Conservation (phyloP, 2,888 invertebrate genomes). For the Parasteatoda lunata region DNA sequence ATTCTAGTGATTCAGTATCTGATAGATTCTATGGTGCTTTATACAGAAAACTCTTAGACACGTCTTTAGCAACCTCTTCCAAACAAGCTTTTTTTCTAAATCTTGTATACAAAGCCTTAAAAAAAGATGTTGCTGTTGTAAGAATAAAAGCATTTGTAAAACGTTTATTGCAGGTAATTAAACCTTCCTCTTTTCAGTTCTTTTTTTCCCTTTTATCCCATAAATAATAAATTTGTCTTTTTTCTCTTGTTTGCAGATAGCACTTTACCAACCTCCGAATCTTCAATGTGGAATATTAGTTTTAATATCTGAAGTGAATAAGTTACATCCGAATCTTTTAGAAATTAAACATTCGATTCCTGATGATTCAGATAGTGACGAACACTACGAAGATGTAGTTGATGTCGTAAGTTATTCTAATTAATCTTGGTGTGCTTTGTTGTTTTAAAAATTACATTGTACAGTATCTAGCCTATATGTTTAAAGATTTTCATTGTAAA, state of each 20-base stretch:
- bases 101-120: constrained; percentile 88
- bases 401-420: constrained; percentile 12
- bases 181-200: neutral
- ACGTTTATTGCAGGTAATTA: constrained; percentile 81
- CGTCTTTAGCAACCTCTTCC: constrained; percentile 81
- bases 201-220: neutral
- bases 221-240: constrained; percentile 72
- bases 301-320: constrained; percentile 83
- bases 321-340: constrained; percentile 61
- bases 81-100: constrained; percentile 85
- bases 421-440: neutral
- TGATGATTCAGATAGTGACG: constrained; percentile 73
- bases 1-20: constrained; percentile 70
- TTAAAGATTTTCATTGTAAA: too few relatives aligned
- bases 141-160: constrained; percentile 90
- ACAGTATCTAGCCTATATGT: too few relatives aligned
- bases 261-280: constrained; percentile 82
- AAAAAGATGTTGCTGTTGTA: constrained; percentile 82
- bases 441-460: neutral
- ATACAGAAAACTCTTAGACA: constrained; percentile 88
- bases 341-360: constrained; percentile 69
- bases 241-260: constrained; percentile 75
- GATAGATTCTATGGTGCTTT: constrained; percentile 85
- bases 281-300: constrained; percentile 89
- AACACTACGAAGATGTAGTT: constrained; percentile 73